Percentiles rank a stretch among this genome's conserved stretches.
phyloP scores from a whole-genome alignment of 2,888 invertebrate genomes.

The Epistrophe eligans region DNA sequence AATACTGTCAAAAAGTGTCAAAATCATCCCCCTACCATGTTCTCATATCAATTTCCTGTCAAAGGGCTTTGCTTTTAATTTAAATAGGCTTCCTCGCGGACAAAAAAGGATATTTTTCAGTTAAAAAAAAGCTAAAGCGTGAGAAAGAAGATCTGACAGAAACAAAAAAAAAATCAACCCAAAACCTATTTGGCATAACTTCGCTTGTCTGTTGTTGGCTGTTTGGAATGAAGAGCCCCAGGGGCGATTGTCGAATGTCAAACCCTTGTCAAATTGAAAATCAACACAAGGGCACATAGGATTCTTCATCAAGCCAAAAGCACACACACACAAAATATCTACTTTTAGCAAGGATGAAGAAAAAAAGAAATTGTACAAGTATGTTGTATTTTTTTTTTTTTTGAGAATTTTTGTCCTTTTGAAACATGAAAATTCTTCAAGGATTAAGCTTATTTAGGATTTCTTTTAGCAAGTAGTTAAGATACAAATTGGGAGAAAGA shows the following conservation, averaged over 20 bases:
- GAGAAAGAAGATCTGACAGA: slow-evolving; percentile 47
- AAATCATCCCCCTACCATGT: slow-evolving; percentile 23
- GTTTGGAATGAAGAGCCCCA: slow-evolving; percentile 34
- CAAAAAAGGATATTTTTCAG: slow-evolving; percentile 42
- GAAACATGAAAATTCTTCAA: slow-evolving; percentile 71
- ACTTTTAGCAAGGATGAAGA: background rate
- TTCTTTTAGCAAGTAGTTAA: slow-evolving; percentile 72
- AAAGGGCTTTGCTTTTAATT: slow-evolving; percentile 69
- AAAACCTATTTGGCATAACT: slow-evolving; percentile 49
- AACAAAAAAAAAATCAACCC: slow-evolving; percentile 33
- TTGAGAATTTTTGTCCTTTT: slow-evolving; percentile 66
- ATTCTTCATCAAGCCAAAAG: slow-evolving; percentile 25
- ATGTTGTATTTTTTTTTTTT: background rate
- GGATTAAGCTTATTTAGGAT: slow-evolving; percentile 74
- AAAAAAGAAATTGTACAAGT: background rate
- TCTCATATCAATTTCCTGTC: slow-evolving; percentile 51
- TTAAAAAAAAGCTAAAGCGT: background rate
- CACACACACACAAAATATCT: background rate
- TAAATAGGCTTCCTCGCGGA: slow-evolving; percentile 57
- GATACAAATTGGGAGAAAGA: slow-evolving; percentile 12
- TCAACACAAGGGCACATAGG: slow-evolving; percentile 63
- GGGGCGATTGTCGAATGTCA: slow-evolving; percentile 73
- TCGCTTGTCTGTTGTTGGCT: background rate
- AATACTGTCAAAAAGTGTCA: slow-evolving; percentile 69
- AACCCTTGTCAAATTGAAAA: slow-evolving; percentile 75